Percentiles rank a stretch among this genome's conserved stretches.
Conservation (phyloP, 2,797 vertebrate genomes). For the Acrossocheilus wenchowensis region DNA sequence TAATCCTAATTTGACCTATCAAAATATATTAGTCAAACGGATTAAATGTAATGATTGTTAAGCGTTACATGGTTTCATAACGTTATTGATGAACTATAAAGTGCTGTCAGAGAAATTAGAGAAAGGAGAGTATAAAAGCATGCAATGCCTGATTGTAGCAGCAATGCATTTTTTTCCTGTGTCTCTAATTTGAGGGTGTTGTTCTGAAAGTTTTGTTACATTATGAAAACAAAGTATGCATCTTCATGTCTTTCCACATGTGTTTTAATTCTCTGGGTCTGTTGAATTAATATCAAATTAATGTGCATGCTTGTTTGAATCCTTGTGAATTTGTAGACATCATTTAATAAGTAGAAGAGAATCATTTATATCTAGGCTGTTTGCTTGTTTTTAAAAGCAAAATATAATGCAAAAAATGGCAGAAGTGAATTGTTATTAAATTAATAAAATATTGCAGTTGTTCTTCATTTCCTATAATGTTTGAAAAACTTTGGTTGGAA, state of each 20-base stretch:
- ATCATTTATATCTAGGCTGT: background rate
- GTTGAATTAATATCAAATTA: background rate
- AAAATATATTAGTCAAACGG: background rate
- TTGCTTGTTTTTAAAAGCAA: background rate
- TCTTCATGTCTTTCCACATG: background rate
- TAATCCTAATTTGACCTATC: background rate
- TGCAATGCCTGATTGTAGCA: background rate
- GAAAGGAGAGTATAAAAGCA: background rate
- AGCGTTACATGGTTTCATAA: background rate
- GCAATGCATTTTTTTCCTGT: background rate
- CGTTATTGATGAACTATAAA: background rate
- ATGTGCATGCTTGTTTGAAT: background rate
- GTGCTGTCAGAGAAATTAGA: background rate
- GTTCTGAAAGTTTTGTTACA: slow-evolving; percentile 8
- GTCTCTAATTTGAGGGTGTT: background rate
- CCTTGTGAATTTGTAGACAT: background rate
- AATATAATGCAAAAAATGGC: background rate
- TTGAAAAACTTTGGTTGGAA: background rate
- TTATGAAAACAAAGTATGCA: background rate
- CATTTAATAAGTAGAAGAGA: background rate
- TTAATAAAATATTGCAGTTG: background rate
- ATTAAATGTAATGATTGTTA: background rate
- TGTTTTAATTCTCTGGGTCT: background rate
- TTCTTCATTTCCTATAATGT: background rate
- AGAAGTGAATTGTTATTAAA: background rate